Evolutionary conservation across 1,140 invertebrate species (phyloP).

Genomic region (Plutomurus gul): DNA sequence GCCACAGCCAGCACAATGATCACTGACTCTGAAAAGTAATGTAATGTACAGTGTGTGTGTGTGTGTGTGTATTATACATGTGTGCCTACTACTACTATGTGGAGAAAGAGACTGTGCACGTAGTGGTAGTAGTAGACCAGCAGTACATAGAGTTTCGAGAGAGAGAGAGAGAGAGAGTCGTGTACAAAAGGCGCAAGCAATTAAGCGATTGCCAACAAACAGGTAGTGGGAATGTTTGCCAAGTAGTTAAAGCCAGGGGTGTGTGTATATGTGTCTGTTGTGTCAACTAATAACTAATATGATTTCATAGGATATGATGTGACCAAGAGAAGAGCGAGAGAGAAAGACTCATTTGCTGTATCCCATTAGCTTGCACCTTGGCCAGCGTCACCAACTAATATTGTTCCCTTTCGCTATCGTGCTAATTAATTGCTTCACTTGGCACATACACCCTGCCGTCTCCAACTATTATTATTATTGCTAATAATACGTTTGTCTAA

Average conservation of each 20-base stretch:
- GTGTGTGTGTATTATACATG: background rate
- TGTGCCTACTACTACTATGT: background rate
- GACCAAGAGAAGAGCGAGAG: constrained; percentile 35
- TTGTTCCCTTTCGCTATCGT: constrained; percentile 42
- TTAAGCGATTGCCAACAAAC: constrained; percentile 44
- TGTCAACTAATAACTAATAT: constrained; percentile 47
- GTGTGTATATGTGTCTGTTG: constrained; percentile 38
- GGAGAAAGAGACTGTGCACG: background rate
- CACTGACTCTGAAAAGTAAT: background rate
- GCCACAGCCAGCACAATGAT: constrained; percentile 3
- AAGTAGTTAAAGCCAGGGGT: constrained; percentile 36
- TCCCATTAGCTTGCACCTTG: constrained; percentile 43
- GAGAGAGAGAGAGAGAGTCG: background rate
- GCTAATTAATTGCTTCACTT: constrained; percentile 50
- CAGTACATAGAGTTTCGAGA: background rate
- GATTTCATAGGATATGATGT: constrained; percentile 45
- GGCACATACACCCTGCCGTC: constrained; percentile 43
- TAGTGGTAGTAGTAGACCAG: background rate
- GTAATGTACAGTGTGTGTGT: background rate
- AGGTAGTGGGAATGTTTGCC: constrained; percentile 46
- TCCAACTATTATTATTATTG: constrained; percentile 49
- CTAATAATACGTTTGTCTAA: constrained; percentile 46
- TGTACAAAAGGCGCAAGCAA: constrained; percentile 26
- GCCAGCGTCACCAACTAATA: constrained; percentile 40
- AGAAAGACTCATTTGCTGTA: constrained; percentile 42